Conservation (phyloP, 2,113 vertebrate genomes). For the Rousettus leschenaultii region DNA sequence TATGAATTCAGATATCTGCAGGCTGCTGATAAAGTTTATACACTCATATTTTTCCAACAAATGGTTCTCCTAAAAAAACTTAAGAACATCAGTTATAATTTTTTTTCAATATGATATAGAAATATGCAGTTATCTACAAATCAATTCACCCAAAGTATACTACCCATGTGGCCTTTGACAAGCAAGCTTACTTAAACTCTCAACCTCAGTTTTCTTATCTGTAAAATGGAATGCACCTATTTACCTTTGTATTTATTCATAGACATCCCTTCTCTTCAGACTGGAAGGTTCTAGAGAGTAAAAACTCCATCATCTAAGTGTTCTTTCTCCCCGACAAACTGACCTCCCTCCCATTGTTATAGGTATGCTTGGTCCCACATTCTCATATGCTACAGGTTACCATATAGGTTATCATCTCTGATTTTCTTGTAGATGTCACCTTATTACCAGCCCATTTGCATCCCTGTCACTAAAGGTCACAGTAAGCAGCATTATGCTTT, state of each 20-base stretch:
- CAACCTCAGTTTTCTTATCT: background rate
- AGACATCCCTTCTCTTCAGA: background rate
- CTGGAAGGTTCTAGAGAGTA: background rate
- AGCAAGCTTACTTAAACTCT: background rate
- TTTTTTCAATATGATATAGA: background rate
- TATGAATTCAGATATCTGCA: background rate
- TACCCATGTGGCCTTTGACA: background rate
- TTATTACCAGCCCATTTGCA: background rate
- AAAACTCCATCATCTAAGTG: background rate
- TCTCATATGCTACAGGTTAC: background rate
- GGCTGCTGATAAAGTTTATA: background rate
- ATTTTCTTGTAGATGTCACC: background rate
- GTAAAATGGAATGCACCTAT: background rate
- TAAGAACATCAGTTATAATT: background rate
- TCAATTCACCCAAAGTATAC: rapidly evolving
- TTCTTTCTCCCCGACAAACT: background rate
- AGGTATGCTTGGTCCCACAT: background rate
- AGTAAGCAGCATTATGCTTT: background rate
- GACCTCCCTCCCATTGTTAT: background rate
- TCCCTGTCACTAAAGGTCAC: background rate
- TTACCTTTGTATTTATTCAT: background rate
- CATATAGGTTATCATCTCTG: background rate
- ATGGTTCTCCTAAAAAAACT: background rate
- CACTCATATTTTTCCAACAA: background rate
- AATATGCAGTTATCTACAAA: background rate